Conservation (phyloP, 2,797 vertebrate genomes). For the Clarias pachynema region DNA sequence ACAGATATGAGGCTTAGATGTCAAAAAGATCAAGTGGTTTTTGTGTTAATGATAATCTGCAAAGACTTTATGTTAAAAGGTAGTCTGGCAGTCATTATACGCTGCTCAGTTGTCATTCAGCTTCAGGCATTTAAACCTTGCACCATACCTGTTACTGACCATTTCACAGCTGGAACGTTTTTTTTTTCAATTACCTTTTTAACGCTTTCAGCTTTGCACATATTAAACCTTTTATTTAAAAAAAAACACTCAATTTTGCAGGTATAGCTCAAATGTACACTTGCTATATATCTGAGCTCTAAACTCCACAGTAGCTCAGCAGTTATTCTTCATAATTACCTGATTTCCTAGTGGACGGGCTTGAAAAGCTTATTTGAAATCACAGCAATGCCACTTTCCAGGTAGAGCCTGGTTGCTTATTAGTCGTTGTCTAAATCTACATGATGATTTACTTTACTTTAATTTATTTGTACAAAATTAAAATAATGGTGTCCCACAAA, state of each 20-base stretch:
- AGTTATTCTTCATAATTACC: not conserved
- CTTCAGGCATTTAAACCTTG: slow-evolving; percentile 7
- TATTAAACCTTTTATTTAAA: slow-evolving; percentile 8
- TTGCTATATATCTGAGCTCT: not conserved
- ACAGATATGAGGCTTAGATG: not conserved
- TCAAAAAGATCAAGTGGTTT: not conserved
- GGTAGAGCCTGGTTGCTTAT: not conserved
- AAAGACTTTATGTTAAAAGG: not conserved
- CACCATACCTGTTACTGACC: not conserved
- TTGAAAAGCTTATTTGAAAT: not conserved
- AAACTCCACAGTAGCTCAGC: not conserved
- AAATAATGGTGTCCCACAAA: not conserved
- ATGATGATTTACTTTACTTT: not conserved
- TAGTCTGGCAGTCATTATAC: not conserved
- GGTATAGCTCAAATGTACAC: not conserved
- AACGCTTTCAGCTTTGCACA: not conserved
- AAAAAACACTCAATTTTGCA: not conserved
- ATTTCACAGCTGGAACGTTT: slow-evolving; percentile 6
- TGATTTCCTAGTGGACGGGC: not conserved
- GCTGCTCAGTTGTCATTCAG: not conserved
- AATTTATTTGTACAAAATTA: not conserved
- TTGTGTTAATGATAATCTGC: slow-evolving; percentile 20
- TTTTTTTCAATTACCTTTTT: not conserved
- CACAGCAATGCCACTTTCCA: not conserved
- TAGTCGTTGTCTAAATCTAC: not conserved